Conservation (phyloP, 2,113 vertebrate genomes). For the Gavialis gangeticus region DNA sequence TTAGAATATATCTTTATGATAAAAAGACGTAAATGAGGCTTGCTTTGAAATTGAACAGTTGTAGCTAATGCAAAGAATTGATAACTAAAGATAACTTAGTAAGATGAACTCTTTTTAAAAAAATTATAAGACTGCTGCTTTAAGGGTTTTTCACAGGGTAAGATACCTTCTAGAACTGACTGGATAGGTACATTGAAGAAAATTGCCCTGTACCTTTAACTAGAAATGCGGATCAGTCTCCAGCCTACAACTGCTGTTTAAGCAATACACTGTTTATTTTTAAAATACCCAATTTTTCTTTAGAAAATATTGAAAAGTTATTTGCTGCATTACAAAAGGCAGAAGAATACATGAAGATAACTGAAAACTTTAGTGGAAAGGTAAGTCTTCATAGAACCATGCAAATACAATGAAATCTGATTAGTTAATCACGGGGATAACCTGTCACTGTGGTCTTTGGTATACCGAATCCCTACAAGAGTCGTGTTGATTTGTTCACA, state of each 20-base stretch:
- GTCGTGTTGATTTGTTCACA: too few relatives aligned
- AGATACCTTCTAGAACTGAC: too few relatives aligned
- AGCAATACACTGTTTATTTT: neutral
- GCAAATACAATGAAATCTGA: too few relatives aligned
- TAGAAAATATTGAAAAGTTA: constrained; percentile 83
- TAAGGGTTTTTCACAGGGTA: neutral
- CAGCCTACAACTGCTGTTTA: neutral
- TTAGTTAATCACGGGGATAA: too few relatives aligned
- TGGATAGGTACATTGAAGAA: too few relatives aligned
- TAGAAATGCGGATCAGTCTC: neutral
- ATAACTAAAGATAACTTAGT: neutral
- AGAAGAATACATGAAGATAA: constrained; percentile 89
- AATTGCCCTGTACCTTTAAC: neutral
- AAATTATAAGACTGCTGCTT: neutral
- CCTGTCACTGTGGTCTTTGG: too few relatives aligned
- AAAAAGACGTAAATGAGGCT: neutral
- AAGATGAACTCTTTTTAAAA: neutral
- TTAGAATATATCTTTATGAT: neutral
- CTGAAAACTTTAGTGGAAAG: constrained; percentile 87
- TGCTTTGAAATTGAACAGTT: neutral
- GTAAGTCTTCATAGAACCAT: constrained; percentile 67
- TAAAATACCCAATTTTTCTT: neutral
- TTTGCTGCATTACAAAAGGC: constrained; percentile 89
- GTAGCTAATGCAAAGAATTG: neutral
- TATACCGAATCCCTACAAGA: too few relatives aligned